Percentiles rank a stretch among this genome's conserved stretches.
phyloP scores from a whole-genome alignment of 1,140 invertebrate species.

The Pseudomyrmex concolor region DNA sequence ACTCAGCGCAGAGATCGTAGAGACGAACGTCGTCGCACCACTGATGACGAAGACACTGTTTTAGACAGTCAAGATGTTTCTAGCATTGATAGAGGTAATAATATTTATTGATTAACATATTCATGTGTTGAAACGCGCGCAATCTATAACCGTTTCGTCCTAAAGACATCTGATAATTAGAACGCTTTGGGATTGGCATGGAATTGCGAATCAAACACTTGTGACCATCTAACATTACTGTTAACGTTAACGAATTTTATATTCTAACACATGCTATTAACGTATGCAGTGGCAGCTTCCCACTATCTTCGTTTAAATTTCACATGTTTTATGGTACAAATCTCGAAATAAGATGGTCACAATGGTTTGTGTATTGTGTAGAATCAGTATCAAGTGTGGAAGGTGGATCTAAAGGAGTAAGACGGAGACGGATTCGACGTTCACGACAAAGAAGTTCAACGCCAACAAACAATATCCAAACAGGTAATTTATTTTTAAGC shows the following conservation, averaged over 20 bases:
- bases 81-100: constrained; percentile 91
- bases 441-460: constrained; percentile 82
- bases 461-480: constrained; percentile 76
- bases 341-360: constrained; percentile 82
- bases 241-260: constrained; percentile 61
- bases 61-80: constrained; percentile 90
- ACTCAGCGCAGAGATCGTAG: constrained; percentile 86
- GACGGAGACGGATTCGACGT: constrained; percentile 79
- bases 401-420: constrained; percentile 85
- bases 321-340: constrained; percentile 40
- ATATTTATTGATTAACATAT: constrained; percentile 34
- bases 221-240: constrained; percentile 83
- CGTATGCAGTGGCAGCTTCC: constrained; percentile 63
- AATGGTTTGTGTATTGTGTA: constrained; percentile 84
- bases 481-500: constrained; percentile 70
- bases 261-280: constrained; percentile 75
- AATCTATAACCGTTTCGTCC: constrained; percentile 68
- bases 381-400: constrained; percentile 87
- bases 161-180: constrained; percentile 60
- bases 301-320: constrained; percentile 39
- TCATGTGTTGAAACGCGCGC: too few species aligned
- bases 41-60: constrained; percentile 92
- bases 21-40: constrained; percentile 89
- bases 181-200: constrained; percentile 74
- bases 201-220: constrained; percentile 80